Percentiles rank a stretch among this genome's conserved stretches.
phyloP scores from a whole-genome alignment of 2,797 vertebrate species.

The Pantherophis vulpinus region DNA sequence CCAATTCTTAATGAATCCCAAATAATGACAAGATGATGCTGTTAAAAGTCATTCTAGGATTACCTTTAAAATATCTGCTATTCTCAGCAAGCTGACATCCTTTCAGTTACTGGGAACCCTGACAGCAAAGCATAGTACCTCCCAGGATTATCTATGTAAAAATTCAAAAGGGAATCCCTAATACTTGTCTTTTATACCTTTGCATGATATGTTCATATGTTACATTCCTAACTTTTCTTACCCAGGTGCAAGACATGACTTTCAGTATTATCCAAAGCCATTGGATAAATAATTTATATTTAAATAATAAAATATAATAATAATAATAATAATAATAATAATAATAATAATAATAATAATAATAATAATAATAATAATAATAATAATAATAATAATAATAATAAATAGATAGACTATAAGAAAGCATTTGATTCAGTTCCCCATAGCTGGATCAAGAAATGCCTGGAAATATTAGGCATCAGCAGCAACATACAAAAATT shows the following conservation, averaged over 20 bases:
- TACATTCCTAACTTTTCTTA: not conserved
- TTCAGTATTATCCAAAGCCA: not conserved
- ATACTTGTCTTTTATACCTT: not conserved
- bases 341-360: too few species aligned
- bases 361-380: not conserved
- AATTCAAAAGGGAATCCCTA: not conserved
- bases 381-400: not conserved
- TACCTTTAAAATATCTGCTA: not conserved
- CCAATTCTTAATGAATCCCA: not conserved
- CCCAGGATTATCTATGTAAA: not conserved
- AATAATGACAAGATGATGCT: not conserved
- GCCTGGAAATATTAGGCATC: too few species aligned
- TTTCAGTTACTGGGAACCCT: not conserved
- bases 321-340: not conserved
- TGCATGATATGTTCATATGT: not conserved
- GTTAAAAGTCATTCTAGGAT: not conserved
- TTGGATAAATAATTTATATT: not conserved
- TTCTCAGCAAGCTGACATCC: not conserved
- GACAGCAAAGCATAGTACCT: not conserved
- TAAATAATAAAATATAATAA: not conserved
- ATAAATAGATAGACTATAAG: too few species aligned
- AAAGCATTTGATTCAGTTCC: too few species aligned
- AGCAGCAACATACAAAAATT: too few species aligned
- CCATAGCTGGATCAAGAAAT: too few species aligned
- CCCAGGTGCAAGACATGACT: not conserved